Base-by-base conservation (phyloP, 2,888 invertebrate species). In the Prenolepis imparis region DNA sequence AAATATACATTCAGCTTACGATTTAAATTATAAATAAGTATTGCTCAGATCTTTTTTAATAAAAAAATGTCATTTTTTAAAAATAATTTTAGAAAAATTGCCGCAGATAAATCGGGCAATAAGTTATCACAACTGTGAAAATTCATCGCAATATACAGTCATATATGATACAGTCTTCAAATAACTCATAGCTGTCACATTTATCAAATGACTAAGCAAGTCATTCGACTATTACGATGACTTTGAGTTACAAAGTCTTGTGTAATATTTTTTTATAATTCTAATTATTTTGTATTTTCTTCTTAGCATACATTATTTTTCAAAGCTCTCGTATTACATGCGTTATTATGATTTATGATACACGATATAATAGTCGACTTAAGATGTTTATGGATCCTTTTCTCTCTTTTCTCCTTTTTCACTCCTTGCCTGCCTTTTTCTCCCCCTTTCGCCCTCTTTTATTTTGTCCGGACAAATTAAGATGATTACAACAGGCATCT, bases 401-500 rank as follows among this genome's bases (percentile, higher is more conserved):
- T 44, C 41, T 44, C 12, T 44, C 12, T 48, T 48, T 18, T 1
- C 6, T 15, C 44, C 15, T 44, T 15, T 1, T 18, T 12, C 41
- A 3, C 18, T 48, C 11, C 11, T 48, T 1, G 5, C 1, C 44
- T 5, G 11, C 11, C 41, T 41, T 12, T 12, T 12, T 41, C 41
- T 12, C 12, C 41, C 15, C 9, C n/a, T n/a, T n/a, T n/a, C n/a
- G n/a, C n/a, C n/a, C n/a, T n/a, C 24, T 18, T 70, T 4, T 52
- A 48, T 8, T 8, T 28, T 12, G 15, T 75, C 32, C 15, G 18
- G 11, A 15, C 36, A 32, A 63, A 63, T 63, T 63, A 74, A 74
- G 32, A 67, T 41, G 48, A 72, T 81, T 81, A 72, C 48, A 24
- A 3, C 57, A 15, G 36, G n/a, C 44, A 24, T 36, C 21, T 18